Evolutionary conservation across 2,113 vertebrate genomes (phyloP), one percentile per base, ranked within the genome.

Genomic region (Ciconia maguari): DNA sequence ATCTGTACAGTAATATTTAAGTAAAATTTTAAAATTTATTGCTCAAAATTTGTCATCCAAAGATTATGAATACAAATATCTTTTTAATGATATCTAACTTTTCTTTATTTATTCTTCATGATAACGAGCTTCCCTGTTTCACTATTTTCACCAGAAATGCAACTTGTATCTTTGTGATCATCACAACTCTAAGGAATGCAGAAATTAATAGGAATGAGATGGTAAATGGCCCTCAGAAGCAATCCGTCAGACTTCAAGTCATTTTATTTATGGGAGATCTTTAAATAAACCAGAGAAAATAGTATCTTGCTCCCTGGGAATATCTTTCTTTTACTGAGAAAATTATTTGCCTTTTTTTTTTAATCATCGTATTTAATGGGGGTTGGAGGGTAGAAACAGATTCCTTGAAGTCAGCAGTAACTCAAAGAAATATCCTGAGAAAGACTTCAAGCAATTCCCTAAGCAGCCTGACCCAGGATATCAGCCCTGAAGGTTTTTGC

Each of bases 401-500:
- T 94, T 94, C 49, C 94, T 94, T 90, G 90, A 83, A 96, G 96
- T 95, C 96, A 96, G 94, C 90, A 96, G 36, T 92, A 96, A 92
- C 77, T 94, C 86, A 87, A 81, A 89, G 85, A 96, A 83, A 84
- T 95, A 94, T 94, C 83, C 90, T 96, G 90, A 95, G 96, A 96
- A 97, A 95, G 65, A 93, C 61, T 96, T 96, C 55, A 78, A 89
- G 95, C 83, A 96, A 96, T 95, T 97, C 96, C 95, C 96, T 91
- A 48, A 93, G 86, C 90, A 94, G 72, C 80, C 69, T 96, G 92
- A 93, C 76, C 92, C 89, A 84, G 83, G 76, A 96, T 92, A 75
- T 89, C 82, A 97, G 88, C 83, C 95, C 92, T 76, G 74, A 88
- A 96, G 89, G 76, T 72, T 95, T 93, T 93, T 84, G 68, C 61